Percentiles rank a stretch among this genome's conserved stretches.
Conservation (phyloP, 2,888 invertebrate genomes). For the Caenorhabditis zanzibari region DNA sequence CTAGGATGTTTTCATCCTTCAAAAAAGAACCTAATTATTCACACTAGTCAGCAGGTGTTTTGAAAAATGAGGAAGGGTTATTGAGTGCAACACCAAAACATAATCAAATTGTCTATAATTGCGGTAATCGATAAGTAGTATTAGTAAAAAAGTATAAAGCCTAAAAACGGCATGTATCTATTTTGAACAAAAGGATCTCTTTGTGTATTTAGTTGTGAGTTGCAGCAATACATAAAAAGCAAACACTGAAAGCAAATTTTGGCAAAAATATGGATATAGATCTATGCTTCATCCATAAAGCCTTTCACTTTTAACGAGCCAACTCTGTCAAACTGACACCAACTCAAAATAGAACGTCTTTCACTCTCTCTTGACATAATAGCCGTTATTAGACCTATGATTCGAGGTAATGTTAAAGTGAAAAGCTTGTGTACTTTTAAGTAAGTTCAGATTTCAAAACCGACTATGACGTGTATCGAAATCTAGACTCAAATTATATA, state of each 20-base stretch:
- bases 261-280: constrained; percentile 22
- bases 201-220: constrained; percentile 27
- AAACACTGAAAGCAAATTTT: constrained; percentile 50
- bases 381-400: constrained; percentile 40
- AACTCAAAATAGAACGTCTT: constrained; percentile 47
- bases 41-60: not conserved
- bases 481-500: constrained; percentile 6
- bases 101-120: not conserved
- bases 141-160: not conserved
- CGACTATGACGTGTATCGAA: constrained; percentile 38
- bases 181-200: constrained; percentile 37
- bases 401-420: constrained; percentile 1
- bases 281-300: not conserved
- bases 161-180: constrained; percentile 37
- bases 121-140: not conserved
- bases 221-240: constrained; percentile 33
- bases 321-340: constrained; percentile 2
- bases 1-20: not conserved
- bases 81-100: constrained; percentile 7
- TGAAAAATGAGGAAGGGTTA: not conserved
- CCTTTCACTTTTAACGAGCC: constrained; percentile 1
- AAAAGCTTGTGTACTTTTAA: constrained; percentile 41
- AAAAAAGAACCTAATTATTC: not conserved
- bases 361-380: constrained; percentile 8
- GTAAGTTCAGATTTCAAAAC: constrained; percentile 27